These are phyloP conservation scores for Himalopsyche kuldschensis DNA, from an alignment of 2,888 invertebrate species.

Conservation along the genomic window DNA sequence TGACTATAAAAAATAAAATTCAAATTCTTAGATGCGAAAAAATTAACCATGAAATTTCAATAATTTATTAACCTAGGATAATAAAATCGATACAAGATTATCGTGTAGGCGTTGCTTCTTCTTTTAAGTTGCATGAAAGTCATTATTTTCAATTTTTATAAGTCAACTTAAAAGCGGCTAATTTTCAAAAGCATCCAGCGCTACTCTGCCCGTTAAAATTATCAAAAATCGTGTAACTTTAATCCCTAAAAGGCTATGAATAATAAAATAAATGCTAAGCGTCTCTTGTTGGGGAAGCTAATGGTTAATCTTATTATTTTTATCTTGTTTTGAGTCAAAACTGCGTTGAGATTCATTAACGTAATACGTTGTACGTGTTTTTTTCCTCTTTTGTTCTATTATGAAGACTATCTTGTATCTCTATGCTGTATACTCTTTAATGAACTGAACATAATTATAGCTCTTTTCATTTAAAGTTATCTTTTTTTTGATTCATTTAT, in stretches of 20 bases:
- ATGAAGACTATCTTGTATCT: neutral
- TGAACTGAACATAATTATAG: neutral
- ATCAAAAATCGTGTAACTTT: slow-evolving; percentile 29
- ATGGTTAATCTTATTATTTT: slow-evolving; percentile 14
- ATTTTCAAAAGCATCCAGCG: slow-evolving; percentile 11
- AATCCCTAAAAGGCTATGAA: slow-evolving; percentile 7
- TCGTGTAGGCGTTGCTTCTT: neutral
- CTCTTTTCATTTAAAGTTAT: neutral
- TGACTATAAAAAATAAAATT: no score
- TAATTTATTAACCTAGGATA: no score
- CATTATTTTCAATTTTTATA: neutral
- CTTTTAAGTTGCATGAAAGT: neutral
- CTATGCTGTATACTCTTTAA: neutral
- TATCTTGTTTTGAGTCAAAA: slow-evolving; percentile 25
- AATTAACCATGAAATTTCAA: no score
- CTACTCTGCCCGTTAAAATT: slow-evolving; percentile 11
- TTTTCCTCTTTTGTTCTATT: neutral
- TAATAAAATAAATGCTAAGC: slow-evolving; percentile 3
- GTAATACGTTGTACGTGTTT: neutral
- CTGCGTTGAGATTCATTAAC: slow-evolving; percentile 6
- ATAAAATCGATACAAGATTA: no score
- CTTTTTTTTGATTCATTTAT: neutral
- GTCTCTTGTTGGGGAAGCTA: slow-evolving; percentile 8
- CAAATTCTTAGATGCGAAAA: no score
- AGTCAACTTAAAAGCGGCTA: neutral